Conservation (phyloP, 2,888 invertebrate genomes). For the Graphium colonna region DNA sequence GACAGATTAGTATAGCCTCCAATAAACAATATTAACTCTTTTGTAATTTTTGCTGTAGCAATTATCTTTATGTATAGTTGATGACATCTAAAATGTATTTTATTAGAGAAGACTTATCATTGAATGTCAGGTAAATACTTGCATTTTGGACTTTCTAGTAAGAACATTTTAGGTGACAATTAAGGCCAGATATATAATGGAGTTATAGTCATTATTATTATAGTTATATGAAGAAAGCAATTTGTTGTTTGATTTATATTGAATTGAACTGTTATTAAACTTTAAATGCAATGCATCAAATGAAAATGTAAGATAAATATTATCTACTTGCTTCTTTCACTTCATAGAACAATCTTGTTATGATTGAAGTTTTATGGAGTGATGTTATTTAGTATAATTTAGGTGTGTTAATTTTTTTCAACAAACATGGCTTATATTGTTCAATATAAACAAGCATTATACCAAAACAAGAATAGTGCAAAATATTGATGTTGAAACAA, state of each 20-base stretch:
- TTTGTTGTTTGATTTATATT: constrained; percentile 76
- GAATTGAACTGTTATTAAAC: constrained; percentile 74
- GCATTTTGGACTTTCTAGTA: too few species aligned
- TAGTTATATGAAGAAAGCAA: constrained; percentile 55
- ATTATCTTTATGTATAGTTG: constrained; percentile 16
- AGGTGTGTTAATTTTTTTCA: constrained; percentile 24
- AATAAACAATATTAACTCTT: background rate
- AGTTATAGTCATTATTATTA: constrained; percentile 53
- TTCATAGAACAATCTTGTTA: constrained; percentile 40
- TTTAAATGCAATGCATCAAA: constrained; percentile 77
- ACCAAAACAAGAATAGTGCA: too few species aligned
- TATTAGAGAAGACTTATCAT: constrained; percentile 21
- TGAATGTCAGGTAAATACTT: too few species aligned
- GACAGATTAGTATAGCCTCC: too few species aligned
- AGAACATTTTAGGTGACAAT: constrained; percentile 46
- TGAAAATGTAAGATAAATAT: constrained; percentile 76
- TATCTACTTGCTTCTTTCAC: constrained; percentile 65
- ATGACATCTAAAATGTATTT: constrained; percentile 13
- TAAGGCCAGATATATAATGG: constrained; percentile 57
- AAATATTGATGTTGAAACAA: too few species aligned
- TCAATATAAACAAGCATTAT: background rate
- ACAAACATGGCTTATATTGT: constrained; percentile 11
- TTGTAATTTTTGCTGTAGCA: background rate
- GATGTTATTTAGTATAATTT: constrained; percentile 44
- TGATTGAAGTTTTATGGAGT: constrained; percentile 26